Evolutionary conservation across 2,797 vertebrate genomes (phyloP).

Genomic region (Prionace glauca): DNA sequence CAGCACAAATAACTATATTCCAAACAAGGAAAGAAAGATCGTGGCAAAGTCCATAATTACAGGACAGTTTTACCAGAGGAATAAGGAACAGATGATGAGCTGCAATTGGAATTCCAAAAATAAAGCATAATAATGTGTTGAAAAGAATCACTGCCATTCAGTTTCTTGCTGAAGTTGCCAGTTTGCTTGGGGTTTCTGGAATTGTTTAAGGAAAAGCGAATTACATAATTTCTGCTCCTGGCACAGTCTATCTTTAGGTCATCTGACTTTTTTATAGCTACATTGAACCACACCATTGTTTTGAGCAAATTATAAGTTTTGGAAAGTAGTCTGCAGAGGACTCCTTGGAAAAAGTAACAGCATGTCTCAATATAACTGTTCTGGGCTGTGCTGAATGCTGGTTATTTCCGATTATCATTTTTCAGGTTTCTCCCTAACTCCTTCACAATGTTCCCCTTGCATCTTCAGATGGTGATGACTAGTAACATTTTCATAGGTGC

Average conservation of each 20-base stretch:
- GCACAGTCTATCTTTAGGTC: neutral
- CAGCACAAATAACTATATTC: neutral
- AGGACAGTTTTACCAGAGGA: neutral
- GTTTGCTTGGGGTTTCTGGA: constrained; percentile 13
- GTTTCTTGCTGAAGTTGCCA: neutral
- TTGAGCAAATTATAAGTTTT: neutral
- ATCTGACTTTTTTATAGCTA: neutral
- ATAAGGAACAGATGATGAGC: neutral
- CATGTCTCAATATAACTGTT: neutral
- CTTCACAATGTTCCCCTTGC: neutral
- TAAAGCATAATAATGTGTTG: neutral
- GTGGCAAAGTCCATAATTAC: neutral
- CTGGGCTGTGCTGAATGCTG: neutral
- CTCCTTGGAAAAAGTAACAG: neutral
- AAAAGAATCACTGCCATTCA: constrained; percentile 8
- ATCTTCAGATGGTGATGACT: neutral
- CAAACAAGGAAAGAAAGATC: neutral
- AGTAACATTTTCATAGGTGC: neutral
- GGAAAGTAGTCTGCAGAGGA: neutral
- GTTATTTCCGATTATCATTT: neutral
- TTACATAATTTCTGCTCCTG: neutral
- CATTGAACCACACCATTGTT: neutral
- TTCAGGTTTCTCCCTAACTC: neutral
- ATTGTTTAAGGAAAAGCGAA: neutral
- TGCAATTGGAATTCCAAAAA: neutral